phyloP scores from a whole-genome alignment of 2,888 invertebrate species.

The Margaritifera margaritifera region DNA sequence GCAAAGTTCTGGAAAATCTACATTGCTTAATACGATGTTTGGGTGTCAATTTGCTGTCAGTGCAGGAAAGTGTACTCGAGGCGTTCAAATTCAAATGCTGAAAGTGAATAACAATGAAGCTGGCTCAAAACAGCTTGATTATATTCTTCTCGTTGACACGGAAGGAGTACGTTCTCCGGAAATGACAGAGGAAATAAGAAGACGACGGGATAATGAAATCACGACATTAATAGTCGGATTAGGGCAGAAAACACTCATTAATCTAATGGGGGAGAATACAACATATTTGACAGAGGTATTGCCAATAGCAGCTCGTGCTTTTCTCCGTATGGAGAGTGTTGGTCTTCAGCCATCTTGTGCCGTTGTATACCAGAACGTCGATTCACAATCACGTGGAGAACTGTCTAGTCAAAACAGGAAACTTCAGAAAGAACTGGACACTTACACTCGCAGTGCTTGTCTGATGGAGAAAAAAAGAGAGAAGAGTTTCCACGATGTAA shows the following conservation, averaged over 20 bases:
- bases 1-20: constrained; percentile 18
- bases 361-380: constrained; percentile 16
- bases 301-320: constrained; percentile 4
- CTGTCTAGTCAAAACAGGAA: too few relatives aligned
- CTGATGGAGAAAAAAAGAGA: constrained; percentile 5
- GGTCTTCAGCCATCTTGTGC: not conserved
- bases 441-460: not conserved
- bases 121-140: not conserved
- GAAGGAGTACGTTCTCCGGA: constrained; percentile 15
- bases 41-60: constrained; percentile 11
- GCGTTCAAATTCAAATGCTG: constrained; percentile 10
- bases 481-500: constrained; percentile 7
- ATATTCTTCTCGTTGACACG: constrained; percentile 14
- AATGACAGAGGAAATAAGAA: not conserved
- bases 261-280: constrained; percentile 7
- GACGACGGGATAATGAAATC: constrained; percentile 8
- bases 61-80: constrained; percentile 16
- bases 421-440: too few relatives aligned
- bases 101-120: not conserved
- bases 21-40: constrained; percentile 14
- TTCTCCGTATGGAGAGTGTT: not conserved
- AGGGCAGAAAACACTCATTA: not conserved
- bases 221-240: constrained; percentile 10
- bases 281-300: constrained; percentile 7
- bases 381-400: too few relatives aligned